These are phyloP conservation scores for Scelioninae gen. 1 DNA, from an alignment of 2,888 invertebrate species.

Conservation along the genomic window DNA sequence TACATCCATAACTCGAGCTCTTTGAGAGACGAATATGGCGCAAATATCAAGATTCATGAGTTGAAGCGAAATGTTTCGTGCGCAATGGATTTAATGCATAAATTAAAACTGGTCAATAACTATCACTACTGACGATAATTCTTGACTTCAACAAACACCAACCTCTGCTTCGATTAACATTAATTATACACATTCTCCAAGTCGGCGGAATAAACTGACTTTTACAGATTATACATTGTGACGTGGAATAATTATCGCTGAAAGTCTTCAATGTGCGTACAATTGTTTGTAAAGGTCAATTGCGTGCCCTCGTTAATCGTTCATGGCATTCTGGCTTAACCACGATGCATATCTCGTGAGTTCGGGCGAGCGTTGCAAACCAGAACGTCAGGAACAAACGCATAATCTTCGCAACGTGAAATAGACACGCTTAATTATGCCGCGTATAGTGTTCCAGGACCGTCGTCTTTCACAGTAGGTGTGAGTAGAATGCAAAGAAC, in stretches of 20 bases:
- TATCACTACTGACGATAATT: conserved; percentile 13
- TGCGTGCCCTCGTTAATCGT: conserved; percentile 79
- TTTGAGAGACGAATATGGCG: conserved; percentile 64
- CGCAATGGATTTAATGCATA: conserved; percentile 47
- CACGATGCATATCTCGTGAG: conserved; percentile 77
- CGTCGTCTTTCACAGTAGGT: conserved; percentile 67
- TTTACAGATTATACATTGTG: conserved; percentile 26
- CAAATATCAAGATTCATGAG: conserved; percentile 61
- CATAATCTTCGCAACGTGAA: conserved; percentile 74
- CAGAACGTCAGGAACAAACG: conserved; percentile 70
- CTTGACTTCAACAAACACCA: neutral
- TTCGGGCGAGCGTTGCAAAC: conserved; percentile 72
- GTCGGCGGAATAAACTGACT: conserved; percentile 22
- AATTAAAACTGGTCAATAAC: conserved; percentile 42
- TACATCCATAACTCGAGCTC: conserved; percentile 65
- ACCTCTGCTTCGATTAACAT: neutral
- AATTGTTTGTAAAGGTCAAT: conserved; percentile 72
- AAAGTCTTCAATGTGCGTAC: conserved; percentile 55
- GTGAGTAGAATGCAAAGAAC: conserved; percentile 66
- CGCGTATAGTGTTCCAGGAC: conserved; percentile 67
- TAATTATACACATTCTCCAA: neutral
- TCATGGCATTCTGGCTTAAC: conserved; percentile 75
- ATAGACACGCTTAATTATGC: conserved; percentile 77
- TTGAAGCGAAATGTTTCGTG: conserved; percentile 33
- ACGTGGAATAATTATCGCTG: conserved; percentile 49